phyloP scores from a whole-genome alignment of 2,797 vertebrate genomes.

The Galagoides demidoff region DNA sequence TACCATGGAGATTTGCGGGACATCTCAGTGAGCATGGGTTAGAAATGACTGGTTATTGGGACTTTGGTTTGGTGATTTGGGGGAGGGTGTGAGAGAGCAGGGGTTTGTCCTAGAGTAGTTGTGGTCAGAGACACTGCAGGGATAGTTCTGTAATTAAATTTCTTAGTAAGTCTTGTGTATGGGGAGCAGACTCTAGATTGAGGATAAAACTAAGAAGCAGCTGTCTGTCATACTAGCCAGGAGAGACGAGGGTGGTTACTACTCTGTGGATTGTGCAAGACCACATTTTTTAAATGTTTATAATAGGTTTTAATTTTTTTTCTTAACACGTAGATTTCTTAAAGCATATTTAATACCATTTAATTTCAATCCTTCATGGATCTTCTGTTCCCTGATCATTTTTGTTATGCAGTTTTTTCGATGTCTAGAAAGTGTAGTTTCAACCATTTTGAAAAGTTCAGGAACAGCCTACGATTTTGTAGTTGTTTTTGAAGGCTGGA shows the following conservation, averaged over 20 bases:
- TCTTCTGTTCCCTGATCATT: not conserved
- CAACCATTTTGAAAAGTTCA: not conserved
- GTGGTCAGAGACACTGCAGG: not conserved
- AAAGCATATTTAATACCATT: not conserved
- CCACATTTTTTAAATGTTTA: not conserved
- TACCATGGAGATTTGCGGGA: rapidly evolving
- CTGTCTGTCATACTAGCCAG: not conserved
- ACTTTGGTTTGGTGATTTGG: not conserved
- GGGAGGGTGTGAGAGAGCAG: not conserved
- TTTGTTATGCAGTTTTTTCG: not conserved
- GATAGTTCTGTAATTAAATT: not conserved
- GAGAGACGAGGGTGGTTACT: not conserved
- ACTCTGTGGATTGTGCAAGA: not conserved
- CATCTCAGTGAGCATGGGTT: not conserved
- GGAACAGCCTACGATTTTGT: conserved; percentile 82
- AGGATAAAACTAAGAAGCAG: not conserved
- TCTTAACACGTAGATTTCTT: conserved; percentile 18
- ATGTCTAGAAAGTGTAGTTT: not conserved
- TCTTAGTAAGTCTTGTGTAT: not conserved
- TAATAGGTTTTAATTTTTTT: conserved; percentile 32
- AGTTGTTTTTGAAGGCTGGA: conserved; percentile 86
- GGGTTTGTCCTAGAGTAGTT: not conserved
- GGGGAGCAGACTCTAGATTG: not conserved
- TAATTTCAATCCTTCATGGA: conserved; percentile 15
- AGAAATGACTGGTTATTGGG: not conserved